Conservation (phyloP, 2,888 invertebrate genomes). For the Nomada fucata region DNA sequence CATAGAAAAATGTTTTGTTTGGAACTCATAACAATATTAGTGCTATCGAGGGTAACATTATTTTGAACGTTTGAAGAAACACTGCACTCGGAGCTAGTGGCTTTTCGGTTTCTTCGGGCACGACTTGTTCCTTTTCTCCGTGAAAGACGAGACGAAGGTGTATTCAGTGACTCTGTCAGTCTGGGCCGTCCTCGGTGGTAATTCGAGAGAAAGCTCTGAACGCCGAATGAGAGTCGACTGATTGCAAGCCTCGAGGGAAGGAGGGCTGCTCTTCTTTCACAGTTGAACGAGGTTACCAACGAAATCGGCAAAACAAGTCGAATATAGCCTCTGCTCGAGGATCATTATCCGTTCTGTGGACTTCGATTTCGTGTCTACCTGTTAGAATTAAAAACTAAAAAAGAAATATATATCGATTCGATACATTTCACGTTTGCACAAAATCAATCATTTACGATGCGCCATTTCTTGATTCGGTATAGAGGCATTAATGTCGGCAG, state of each 20-base stretch:
- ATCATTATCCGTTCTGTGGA: constrained; percentile 26
- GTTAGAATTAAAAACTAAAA: constrained; percentile 8
- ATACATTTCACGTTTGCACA: background rate
- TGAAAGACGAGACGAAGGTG: constrained; percentile 8
- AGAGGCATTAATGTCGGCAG: no score
- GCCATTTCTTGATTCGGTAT: no score
- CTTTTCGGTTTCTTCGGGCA: constrained; percentile 1
- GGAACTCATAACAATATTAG: background rate
- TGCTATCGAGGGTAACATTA: background rate
- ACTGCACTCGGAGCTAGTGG: background rate
- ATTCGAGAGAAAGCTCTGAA: constrained; percentile 66
- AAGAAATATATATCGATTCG: background rate
- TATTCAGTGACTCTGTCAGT: constrained; percentile 46
- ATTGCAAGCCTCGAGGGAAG: constrained; percentile 66
- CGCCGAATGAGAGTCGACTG: constrained; percentile 61
- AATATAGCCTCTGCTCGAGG: constrained; percentile 33
- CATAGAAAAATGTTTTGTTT: background rate
- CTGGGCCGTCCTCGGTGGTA: constrained; percentile 52
- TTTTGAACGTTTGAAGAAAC: background rate
- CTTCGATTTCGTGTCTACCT: constrained; percentile 11
- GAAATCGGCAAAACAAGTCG: constrained; percentile 60
- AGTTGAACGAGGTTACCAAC: constrained; percentile 63
- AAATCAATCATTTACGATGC: no score
- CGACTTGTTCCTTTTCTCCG: background rate
- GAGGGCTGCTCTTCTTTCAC: constrained; percentile 46